A percentile compares a stretch with the other conserved stretches of the same genome.
These are phyloP conservation scores for Phaedon cochleariae DNA, from an alignment of 2,888 invertebrate species.

Conservation along the genomic window DNA sequence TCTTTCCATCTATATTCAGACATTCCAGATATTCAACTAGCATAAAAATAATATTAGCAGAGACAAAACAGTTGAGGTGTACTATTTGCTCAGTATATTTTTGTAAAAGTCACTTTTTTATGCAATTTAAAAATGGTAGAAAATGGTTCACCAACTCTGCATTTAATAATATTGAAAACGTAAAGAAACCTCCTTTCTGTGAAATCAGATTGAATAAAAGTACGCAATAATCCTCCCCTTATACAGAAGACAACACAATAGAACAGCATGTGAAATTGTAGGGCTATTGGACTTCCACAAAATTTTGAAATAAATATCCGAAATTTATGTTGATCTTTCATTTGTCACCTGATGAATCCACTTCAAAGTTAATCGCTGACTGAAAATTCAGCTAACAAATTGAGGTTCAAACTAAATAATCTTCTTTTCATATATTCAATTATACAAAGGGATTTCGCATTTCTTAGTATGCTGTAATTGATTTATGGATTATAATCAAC, in stretches of 20 bases:
- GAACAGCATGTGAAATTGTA: conserved; percentile 61
- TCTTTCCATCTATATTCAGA: conserved; percentile 22
- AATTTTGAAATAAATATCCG: conserved; percentile 64
- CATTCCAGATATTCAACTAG: conserved; percentile 36
- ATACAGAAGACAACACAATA: conserved; percentile 50
- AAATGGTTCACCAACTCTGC: conserved; percentile 59
- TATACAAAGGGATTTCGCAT: no score
- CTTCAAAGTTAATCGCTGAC: no score
- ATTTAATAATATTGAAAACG: conserved; percentile 28
- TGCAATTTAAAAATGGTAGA: conserved; percentile 54
- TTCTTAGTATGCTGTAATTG: no score
- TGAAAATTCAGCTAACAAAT: no score
- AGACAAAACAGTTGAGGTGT: conserved; percentile 53
- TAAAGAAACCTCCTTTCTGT: conserved; percentile 21
- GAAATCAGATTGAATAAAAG: conserved; percentile 35
- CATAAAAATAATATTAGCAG: conserved; percentile 24
- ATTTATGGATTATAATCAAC: no score
- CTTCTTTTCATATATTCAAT: no score
- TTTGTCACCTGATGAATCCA: neutral
- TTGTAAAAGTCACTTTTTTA: conserved; percentile 54
- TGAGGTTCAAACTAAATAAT: no score
- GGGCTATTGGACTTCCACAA: conserved; percentile 64
- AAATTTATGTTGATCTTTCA: conserved; percentile 48
- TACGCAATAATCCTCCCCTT: conserved; percentile 38
- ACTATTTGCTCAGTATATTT: conserved; percentile 61